These are phyloP conservation scores for Stegostoma tigrinum DNA, from an alignment of 2,113 vertebrate genomes.

Conservation along the genomic window DNA sequence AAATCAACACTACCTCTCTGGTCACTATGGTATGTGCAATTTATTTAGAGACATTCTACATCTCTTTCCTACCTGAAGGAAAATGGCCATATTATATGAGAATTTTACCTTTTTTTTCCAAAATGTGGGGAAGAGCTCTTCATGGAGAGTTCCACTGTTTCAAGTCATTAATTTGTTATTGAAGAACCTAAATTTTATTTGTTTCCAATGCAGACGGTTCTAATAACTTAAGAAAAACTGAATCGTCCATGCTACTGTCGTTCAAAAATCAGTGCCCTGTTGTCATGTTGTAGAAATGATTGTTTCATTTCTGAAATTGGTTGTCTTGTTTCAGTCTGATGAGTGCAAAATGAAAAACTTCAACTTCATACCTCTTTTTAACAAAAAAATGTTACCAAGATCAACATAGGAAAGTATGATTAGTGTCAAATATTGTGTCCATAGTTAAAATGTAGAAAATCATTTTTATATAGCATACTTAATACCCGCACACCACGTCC, in stretches of 20 bases:
- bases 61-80: not conserved
- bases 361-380: no score
- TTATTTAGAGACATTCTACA: not conserved
- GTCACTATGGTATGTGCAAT: not conserved
- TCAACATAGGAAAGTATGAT: not conserved
- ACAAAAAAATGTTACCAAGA: not conserved
- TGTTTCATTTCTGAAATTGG: no score
- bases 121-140: not conserved
- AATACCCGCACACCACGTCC: not conserved
- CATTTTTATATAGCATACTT: not conserved
- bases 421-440: not conserved
- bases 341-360: no score
- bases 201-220: not conserved
- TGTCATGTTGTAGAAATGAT: no score
- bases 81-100: not conserved
- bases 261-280: no score
- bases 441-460: not conserved
- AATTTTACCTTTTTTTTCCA: not conserved
- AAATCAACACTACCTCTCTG: not conserved
- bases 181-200: not conserved
- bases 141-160: not conserved
- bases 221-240: not conserved
- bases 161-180: not conserved
- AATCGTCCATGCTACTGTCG: not conserved
- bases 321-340: no score